phyloP scores from a whole-genome alignment of 2,888 invertebrate species.

The Escarpia spicata region DNA sequence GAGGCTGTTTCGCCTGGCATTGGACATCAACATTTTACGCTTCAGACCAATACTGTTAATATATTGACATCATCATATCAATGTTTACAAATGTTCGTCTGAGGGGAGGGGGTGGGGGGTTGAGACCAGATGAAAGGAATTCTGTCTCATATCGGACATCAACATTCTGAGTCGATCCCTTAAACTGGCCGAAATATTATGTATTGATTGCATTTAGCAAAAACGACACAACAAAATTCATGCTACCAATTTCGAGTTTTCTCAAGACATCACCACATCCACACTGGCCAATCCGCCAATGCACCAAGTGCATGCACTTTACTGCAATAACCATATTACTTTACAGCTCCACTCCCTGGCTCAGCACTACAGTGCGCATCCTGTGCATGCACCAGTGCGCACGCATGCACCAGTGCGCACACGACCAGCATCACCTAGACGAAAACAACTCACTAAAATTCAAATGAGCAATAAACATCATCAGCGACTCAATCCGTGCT shows the following conservation, averaged over 20 bases:
- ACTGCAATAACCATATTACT: not conserved
- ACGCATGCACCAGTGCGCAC: not conserved
- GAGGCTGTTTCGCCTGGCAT: too few relatives aligned
- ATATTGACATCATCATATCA: too few relatives aligned
- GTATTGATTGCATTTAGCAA: too few relatives aligned
- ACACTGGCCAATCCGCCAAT: not conserved
- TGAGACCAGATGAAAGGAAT: too few relatives aligned
- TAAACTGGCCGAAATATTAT: too few relatives aligned
- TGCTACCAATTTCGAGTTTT: not conserved
- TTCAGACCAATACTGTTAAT: too few relatives aligned
- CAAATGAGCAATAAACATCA: not conserved
- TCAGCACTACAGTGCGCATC: not conserved
- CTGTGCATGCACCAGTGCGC: not conserved
- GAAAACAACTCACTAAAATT: not conserved
- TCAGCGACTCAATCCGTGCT: not conserved
- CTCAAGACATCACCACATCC: not conserved
- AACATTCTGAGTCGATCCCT: too few relatives aligned
- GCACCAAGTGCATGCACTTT: not conserved
- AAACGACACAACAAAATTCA: not conserved
- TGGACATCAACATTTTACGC: too few relatives aligned
- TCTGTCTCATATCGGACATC: too few relatives aligned
- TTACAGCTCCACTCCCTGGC: not conserved
- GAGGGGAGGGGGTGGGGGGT: too few relatives aligned
- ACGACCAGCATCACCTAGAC: not conserved
- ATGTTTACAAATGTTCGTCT: too few relatives aligned